Conservation (phyloP, 2,888 invertebrate genomes). For the Bibio marci region DNA sequence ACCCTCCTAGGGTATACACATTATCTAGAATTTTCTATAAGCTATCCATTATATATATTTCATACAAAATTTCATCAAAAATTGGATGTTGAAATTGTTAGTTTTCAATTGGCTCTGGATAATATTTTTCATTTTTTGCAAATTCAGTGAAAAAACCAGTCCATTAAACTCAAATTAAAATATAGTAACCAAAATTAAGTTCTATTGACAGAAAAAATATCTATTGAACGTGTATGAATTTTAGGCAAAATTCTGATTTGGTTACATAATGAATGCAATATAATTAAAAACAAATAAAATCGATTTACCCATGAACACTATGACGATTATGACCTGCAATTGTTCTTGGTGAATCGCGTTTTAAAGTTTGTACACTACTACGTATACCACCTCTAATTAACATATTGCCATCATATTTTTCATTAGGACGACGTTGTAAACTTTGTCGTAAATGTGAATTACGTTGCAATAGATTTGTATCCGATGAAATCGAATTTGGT, state of each 20-base stretch:
- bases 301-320: constrained; percentile 44
- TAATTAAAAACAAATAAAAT: too few relatives aligned
- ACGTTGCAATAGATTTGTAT: constrained; percentile 33
- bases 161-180: neutral
- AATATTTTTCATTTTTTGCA: too few relatives aligned
- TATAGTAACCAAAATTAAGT: neutral
- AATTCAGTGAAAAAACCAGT: neutral
- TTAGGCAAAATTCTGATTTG: neutral
- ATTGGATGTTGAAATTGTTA: too few relatives aligned
- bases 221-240: too few relatives aligned
- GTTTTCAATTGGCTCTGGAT: too few relatives aligned
- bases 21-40: too few relatives aligned
- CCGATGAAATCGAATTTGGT: constrained; percentile 28
- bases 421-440: constrained; percentile 22
- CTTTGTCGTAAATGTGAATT: constrained; percentile 33
- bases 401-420: constrained; percentile 26
- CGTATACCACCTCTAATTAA: constrained; percentile 40
- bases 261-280: neutral
- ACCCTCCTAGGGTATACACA: too few relatives aligned
- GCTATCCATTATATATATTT: too few relatives aligned
- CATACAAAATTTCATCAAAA: too few relatives aligned
- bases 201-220: too few relatives aligned
- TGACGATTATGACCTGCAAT: constrained; percentile 40
- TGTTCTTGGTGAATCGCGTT: constrained; percentile 25
- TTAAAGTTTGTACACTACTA: constrained; percentile 35